phyloP scores from a whole-genome alignment of 1,140 invertebrate genomes.

The Pseudomyrmex gracilis region DNA sequence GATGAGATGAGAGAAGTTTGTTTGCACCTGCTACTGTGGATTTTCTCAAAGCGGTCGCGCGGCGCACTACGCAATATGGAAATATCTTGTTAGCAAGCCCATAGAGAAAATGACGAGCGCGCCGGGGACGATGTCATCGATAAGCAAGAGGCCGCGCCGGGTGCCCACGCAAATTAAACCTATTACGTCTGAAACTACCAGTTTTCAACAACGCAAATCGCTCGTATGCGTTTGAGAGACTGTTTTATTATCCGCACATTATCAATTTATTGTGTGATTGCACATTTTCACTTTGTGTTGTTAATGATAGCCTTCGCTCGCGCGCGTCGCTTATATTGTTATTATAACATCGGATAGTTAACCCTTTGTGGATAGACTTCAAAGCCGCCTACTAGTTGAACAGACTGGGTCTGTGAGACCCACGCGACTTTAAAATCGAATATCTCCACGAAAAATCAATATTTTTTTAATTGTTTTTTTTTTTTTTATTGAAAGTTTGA shows the following conservation, averaged over 20 bases:
- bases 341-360: too few species aligned
- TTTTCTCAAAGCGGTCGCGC: constrained; percentile 1
- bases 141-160: not conserved
- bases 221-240: not conserved
- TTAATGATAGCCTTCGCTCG: not conserved
- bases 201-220: not conserved
- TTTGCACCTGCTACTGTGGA: constrained; percentile 54
- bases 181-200: not conserved
- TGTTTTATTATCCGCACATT: constrained; percentile 2
- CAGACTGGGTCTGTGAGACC: too few species aligned
- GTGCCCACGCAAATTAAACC: constrained; percentile 34
- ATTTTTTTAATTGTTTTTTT: too few species aligned
- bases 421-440: too few species aligned
- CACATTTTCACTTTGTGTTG: not conserved
- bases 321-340: too few species aligned
- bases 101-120: constrained; percentile 28
- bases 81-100: constrained; percentile 19
- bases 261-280: constrained; percentile 27
- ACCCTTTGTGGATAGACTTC: too few species aligned
- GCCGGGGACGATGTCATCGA: constrained; percentile 24
- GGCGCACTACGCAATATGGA: constrained; percentile 4
- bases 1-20: constrained; percentile 20
- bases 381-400: too few species aligned
- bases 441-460: too few species aligned
- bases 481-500: too few species aligned